Evolutionary conservation across 2,888 invertebrate genomes (phyloP).

Genomic region (Neria commutata): DNA sequence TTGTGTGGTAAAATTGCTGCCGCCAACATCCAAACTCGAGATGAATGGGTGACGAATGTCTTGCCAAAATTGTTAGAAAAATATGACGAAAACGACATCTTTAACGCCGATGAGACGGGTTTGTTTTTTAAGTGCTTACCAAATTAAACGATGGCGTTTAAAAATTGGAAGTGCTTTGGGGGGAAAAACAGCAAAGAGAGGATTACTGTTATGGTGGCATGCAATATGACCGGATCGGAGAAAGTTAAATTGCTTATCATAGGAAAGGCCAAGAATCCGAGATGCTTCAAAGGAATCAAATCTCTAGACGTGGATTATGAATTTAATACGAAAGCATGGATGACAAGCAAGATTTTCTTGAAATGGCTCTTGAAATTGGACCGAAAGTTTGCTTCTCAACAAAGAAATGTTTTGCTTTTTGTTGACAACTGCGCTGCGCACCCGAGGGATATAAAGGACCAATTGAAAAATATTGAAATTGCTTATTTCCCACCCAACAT

Average conservation of each 20-base stretch:
- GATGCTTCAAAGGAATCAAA: not conserved
- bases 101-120: not conserved
- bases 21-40: not conserved
- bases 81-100: not conserved
- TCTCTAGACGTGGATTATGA: not conserved
- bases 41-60: not conserved
- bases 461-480: constrained; percentile 14
- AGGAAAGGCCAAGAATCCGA: not conserved
- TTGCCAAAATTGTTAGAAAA: not conserved
- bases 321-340: not conserved
- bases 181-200: not conserved
- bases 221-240: not conserved
- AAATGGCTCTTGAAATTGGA: not conserved
- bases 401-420: not conserved
- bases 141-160: not conserved
- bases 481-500: constrained; percentile 18
- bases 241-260: not conserved
- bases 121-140: not conserved
- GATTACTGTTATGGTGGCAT: not conserved
- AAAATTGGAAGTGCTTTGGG: not conserved
- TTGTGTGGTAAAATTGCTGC: not conserved
- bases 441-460: constrained; percentile 5
- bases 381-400: not conserved
- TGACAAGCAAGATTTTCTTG: not conserved
- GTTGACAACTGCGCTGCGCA: not conserved